Evolutionary conservation across 2,113 vertebrate genomes (phyloP), one percentile per base, ranked within the genome.

Genomic region (Phylloscopus whistleri): DNA sequence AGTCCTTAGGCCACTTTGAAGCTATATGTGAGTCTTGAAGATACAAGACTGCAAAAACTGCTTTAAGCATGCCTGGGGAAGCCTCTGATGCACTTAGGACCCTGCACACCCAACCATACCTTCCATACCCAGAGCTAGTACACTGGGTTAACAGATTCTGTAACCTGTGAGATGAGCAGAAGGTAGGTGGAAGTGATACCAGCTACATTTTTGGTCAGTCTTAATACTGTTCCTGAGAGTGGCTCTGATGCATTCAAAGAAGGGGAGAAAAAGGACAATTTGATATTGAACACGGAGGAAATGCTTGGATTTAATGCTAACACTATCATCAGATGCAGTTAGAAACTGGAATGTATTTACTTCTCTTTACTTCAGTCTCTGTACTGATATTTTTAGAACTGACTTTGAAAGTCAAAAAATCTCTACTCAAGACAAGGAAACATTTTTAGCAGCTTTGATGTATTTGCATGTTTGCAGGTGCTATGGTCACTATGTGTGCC

Each of bases 101-200:
- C 2, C 20, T 37, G 9, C 3, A 43, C 7, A 63, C 2, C 5
- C 41, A 13, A 28, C 31, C 11, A 8, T 15, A 24, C 1, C 23
- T n/a, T 22, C 16, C 4, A 41, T 41, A 41, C 13, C 41, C 41
- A 41, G 4, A 8, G 18, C 56, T 86, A 35, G 31, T 58, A 27
- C 5, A 5, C 2, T 19, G 46, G 3, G 7, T 52, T 28, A 62
- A 41, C 4, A 13, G 56, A 33, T 15, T 33, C 11, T 0, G 1
- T 6, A 31, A 13, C 4, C 28, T 18, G 11, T 43, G 31, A 43
- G 41, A 12, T 8, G 46, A 35, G n/a, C 13, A 76, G 70, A 46
- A 56, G 5, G 23, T 3, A 44, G 22, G 12, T 90, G 23, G 27
- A 85, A 60, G 24, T 16, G 4, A 60, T 30, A 14, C 4, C 39